A percentile compares a stretch with the other conserved stretches of the same genome.
Evolutionary conservation across 2,888 invertebrate genomes (phyloP).

Genomic region (Ormyrus thymus): DNA sequence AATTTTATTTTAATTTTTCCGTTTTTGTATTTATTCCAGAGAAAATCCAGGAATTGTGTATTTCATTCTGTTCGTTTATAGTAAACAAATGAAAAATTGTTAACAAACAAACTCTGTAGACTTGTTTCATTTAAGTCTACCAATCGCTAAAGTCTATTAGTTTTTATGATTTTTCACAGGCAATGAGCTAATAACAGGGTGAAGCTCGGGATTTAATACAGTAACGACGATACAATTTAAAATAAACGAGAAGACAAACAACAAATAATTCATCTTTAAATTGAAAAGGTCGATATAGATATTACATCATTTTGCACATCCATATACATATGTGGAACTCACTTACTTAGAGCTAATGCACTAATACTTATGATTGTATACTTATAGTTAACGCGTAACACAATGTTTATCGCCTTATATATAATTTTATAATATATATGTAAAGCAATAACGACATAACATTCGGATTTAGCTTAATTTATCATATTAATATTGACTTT

Average conservation of each 20-base stretch:
- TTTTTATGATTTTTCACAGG: no score
- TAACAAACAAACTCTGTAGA: background rate
- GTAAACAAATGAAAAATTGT: background rate
- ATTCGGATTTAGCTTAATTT: slow-evolving; percentile 15
- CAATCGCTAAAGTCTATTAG: no score
- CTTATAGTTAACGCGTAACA: no score
- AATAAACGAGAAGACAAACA: no score
- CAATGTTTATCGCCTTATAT: background rate
- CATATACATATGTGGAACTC: slow-evolving; percentile 8
- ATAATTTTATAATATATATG: slow-evolving; percentile 14
- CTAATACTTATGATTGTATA: background rate
- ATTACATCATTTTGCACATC: slow-evolving; percentile 13
- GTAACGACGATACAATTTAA: no score
- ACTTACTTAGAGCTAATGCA: slow-evolving; percentile 2
- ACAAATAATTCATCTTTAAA: no score
- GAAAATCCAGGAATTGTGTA: no score
- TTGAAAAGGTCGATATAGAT: background rate
- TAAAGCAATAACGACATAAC: slow-evolving; percentile 1
- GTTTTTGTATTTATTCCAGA: no score
- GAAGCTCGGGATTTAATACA: no score
- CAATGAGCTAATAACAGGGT: no score
- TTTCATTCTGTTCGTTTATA: background rate
- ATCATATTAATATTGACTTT: slow-evolving; percentile 42
- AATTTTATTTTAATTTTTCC: no score
- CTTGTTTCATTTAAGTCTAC: no score